These are phyloP conservation scores for Eulemur rubriventer DNA, from an alignment of 2,797 vertebrate genomes.

Conservation along the genomic window DNA sequence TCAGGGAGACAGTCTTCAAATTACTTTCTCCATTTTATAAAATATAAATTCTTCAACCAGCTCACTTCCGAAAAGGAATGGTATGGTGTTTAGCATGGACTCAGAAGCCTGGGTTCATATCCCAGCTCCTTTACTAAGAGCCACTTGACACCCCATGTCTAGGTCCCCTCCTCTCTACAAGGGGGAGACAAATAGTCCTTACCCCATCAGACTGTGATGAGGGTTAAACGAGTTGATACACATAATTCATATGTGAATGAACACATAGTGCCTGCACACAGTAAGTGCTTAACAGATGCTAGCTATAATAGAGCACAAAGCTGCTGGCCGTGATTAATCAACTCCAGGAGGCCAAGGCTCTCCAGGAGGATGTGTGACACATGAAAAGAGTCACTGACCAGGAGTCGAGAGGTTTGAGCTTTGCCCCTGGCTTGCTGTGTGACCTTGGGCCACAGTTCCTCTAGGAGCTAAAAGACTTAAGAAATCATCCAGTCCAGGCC, in stretches of 20 bases:
- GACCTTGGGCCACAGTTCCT: not conserved
- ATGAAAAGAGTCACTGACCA: not conserved
- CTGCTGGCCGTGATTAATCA: not conserved
- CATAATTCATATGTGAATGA: no score
- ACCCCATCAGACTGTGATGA: not conserved
- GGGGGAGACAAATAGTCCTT: not conserved
- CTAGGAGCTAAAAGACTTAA: not conserved
- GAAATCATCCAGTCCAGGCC: not conserved
- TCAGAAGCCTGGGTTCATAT: not conserved
- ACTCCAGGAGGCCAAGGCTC: not conserved
- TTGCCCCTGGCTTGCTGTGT: not conserved
- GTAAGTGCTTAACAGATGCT: not conserved
- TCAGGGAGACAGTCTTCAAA: not conserved
- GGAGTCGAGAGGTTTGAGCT: not conserved
- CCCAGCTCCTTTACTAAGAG: not conserved
- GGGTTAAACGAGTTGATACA: not conserved
- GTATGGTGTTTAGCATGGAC: not conserved
- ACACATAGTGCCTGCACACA: not conserved
- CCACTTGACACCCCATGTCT: not conserved
- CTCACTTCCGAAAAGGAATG: not conserved
- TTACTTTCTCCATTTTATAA: not conserved
- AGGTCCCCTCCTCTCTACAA: not conserved
- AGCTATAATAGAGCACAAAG: not conserved
- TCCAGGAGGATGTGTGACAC: accelerated
- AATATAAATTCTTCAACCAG: not conserved